A percentile compares a stretch with the other conserved stretches of the same genome.
Conservation (phyloP, 2,113 vertebrate genomes). For the Cinclus cinclus region DNA sequence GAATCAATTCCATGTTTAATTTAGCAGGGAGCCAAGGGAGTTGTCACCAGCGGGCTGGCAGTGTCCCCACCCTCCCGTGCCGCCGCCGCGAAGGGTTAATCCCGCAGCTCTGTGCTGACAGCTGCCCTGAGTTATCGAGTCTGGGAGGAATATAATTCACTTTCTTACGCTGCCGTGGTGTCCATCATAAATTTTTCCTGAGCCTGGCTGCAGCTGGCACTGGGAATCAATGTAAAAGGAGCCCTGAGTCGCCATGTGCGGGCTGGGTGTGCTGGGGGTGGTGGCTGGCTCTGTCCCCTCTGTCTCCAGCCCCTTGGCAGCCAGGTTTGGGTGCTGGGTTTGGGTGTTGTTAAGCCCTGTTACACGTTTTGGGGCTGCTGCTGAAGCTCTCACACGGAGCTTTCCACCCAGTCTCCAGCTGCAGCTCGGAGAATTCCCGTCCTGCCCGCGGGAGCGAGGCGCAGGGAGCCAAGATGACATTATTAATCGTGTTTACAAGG, state of each 20-base stretch:
- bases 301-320: not conserved
- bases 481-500: not conserved
- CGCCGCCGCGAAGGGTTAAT: constrained; percentile 2
- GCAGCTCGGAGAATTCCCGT: not conserved
- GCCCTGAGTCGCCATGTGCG: accelerated
- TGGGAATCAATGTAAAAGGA: not conserved
- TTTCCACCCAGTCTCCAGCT: not conserved
- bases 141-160: constrained; percentile 27
- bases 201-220: constrained; percentile 41
- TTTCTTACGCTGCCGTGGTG: not conserved
- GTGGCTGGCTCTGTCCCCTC: not conserved
- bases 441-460: not conserved
- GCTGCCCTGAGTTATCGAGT: constrained; percentile 3
- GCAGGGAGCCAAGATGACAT: not conserved
- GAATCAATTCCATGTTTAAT: constrained; percentile 50
- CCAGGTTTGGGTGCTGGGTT: accelerated
- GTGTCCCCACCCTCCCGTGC: not conserved
- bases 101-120: not conserved
- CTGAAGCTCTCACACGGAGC: accelerated
- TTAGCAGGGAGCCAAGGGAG: constrained; percentile 58
- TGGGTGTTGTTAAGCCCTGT: not conserved
- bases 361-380: not conserved
- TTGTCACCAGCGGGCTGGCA: constrained; percentile 6
- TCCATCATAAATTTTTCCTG: constrained; percentile 36
- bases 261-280: not conserved